Conservation (phyloP, 2,888 invertebrate species). For the Charanyca ferruginea region DNA sequence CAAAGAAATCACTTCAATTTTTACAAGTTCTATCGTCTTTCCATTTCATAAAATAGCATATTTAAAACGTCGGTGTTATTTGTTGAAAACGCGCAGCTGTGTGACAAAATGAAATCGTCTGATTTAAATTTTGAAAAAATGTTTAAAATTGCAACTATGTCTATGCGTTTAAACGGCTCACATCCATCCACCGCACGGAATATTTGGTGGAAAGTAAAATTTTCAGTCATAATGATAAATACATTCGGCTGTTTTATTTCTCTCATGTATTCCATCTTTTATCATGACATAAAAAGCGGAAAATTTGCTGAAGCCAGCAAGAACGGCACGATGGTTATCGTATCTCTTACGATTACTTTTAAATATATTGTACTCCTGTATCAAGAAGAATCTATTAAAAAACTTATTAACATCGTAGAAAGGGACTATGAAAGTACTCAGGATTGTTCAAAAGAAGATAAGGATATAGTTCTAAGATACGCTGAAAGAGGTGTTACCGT, state of each 20-base stretch:
- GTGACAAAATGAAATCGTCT: constrained; percentile 46
- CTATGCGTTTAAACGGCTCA: constrained; percentile 70
- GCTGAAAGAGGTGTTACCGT: constrained; percentile 70
- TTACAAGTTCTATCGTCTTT: constrained; percentile 19
- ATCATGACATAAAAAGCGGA: constrained; percentile 69
- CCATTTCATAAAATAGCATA: constrained; percentile 11
- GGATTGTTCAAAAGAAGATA: constrained; percentile 67
- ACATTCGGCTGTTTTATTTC: constrained; percentile 51
- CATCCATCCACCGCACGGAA: constrained; percentile 69
- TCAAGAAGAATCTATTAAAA: constrained; percentile 65
- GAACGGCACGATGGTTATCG: constrained; percentile 73
- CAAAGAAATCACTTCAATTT: constrained; percentile 51
- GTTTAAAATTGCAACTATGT: constrained; percentile 66
- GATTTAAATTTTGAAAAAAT: constrained; percentile 69
- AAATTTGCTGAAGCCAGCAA: constrained; percentile 75
- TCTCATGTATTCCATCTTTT: constrained; percentile 70
- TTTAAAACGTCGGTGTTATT: constrained; percentile 9
- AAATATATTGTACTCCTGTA: constrained; percentile 75
- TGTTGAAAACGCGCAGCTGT: not conserved
- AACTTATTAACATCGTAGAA: constrained; percentile 71
- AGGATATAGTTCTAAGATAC: constrained; percentile 69
- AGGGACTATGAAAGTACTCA: constrained; percentile 73
- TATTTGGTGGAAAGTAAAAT: constrained; percentile 65
- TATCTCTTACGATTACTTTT: constrained; percentile 70
- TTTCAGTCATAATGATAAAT: constrained; percentile 54